A percentile compares a stretch with the other conserved stretches of the same genome.
Conservation (phyloP, 2,888 invertebrate genomes). For the Lithosia quadra region DNA sequence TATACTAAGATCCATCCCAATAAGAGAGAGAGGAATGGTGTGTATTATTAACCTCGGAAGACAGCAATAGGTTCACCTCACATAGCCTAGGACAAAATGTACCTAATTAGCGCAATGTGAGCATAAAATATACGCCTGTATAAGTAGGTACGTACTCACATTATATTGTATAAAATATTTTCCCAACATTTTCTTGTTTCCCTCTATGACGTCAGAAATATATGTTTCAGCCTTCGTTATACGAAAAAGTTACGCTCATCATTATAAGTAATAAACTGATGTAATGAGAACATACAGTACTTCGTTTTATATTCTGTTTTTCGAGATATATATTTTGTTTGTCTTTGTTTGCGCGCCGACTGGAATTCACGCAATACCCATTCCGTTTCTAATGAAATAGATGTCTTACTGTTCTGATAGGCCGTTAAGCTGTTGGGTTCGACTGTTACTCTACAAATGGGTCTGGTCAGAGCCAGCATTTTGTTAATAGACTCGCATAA, state of each 20-base stretch:
- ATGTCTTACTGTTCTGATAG: neutral
- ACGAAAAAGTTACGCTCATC: slow-evolving; percentile 2
- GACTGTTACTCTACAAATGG: neutral
- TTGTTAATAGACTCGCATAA: no score
- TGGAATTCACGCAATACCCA: neutral
- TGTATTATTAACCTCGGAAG: no score
- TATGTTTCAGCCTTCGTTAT: neutral
- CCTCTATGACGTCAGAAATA: neutral
- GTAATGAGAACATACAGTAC: slow-evolving; percentile 4
- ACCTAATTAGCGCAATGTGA: neutral
- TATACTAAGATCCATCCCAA: no score
- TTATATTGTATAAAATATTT: neutral
- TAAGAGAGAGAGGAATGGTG: no score
- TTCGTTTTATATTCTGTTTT: neutral
- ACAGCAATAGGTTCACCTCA: neutral
- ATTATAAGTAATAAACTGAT: slow-evolving; percentile 4
- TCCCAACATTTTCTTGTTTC: neutral
- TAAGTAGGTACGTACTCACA: neutral
- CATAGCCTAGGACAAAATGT: neutral
- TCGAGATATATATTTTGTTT: slow-evolving; percentile 3
- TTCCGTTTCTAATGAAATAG: neutral
- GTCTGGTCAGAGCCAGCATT: neutral
- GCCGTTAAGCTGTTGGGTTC: neutral
- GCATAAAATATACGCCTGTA: neutral
- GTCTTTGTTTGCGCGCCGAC: neutral